Evolutionary conservation across 1,140 invertebrate genomes (phyloP).

Genomic region (Alviniconcha marisindica): DNA sequence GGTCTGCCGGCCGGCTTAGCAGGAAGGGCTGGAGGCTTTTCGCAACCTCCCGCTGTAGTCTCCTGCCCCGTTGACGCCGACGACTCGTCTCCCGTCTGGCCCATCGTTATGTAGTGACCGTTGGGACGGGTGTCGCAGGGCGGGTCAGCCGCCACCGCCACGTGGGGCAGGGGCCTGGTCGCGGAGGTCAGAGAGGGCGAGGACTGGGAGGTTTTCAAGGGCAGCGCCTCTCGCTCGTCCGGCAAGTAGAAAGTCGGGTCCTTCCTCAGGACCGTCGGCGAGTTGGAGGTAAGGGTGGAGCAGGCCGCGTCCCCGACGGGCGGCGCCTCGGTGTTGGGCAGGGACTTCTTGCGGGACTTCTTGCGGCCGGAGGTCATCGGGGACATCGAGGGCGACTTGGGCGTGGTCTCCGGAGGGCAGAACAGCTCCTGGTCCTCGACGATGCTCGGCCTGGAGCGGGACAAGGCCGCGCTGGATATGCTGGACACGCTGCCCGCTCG

Average conservation of each 20-base stretch:
- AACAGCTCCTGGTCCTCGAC: conserved; percentile 12
- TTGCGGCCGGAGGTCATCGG: background rate
- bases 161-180: background rate
- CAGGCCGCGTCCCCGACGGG: background rate
- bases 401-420: background rate
- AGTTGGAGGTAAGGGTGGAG: background rate
- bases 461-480: background rate
- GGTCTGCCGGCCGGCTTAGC: conserved; percentile 18
- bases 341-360: background rate
- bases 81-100: background rate
- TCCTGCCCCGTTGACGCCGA: background rate
- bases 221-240: background rate
- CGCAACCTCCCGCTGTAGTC: background rate
- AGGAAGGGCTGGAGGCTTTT: background rate
- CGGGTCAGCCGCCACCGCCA: background rate
- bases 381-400: background rate
- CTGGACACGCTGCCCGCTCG: background rate
- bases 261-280: conserved; percentile 24
- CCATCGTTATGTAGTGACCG: conserved; percentile 32
- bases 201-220: background rate
- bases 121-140: background rate
- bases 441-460: conserved; percentile 1
- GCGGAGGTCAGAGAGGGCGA: background rate
- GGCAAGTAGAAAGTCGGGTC: conserved; percentile 21
- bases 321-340: background rate